Percentiles rank a stretch among this genome's conserved stretches.
Conservation (phyloP, 2,888 invertebrate genomes). For the Epinotia demarniana region DNA sequence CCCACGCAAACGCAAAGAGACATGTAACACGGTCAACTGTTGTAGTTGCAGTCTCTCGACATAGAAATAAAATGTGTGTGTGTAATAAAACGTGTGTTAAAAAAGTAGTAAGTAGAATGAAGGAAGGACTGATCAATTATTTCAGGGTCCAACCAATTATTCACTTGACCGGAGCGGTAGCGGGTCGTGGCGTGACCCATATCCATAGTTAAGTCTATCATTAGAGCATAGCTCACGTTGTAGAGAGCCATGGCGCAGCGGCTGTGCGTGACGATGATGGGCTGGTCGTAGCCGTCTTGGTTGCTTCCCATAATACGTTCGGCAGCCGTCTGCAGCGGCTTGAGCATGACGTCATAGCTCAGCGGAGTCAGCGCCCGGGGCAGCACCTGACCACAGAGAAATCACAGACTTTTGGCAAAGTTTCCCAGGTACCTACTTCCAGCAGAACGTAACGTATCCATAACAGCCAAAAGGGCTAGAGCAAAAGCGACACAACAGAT, state of each 20-base stretch:
- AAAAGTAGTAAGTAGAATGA: not conserved
- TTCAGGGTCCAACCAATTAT: no score
- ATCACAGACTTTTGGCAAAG: not conserved
- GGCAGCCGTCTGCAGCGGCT: constrained; percentile 58
- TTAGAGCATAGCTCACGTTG: constrained; percentile 61
- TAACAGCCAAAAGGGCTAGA: not conserved
- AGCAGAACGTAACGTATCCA: not conserved
- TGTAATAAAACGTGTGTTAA: no score
- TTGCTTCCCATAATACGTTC: constrained; percentile 51
- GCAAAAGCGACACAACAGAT: not conserved
- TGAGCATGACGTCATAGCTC: constrained; percentile 68
- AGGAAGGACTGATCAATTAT: not conserved
- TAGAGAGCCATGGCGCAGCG: constrained; percentile 64
- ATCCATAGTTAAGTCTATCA: not conserved
- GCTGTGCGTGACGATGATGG: constrained; percentile 63
- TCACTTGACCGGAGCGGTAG: no score
- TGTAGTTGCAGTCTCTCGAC: no score
- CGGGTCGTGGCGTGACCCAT: no score
- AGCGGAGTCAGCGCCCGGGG: constrained; percentile 86
- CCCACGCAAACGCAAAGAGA: no score
- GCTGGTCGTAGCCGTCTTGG: constrained; percentile 56
- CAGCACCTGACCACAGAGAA: constrained; percentile 77
- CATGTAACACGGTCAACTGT: no score
- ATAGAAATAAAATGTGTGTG: no score
- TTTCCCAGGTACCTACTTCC: not conserved